phyloP scores from a whole-genome alignment of 2,888 invertebrate genomes.

The Aphelenchoides bicaudatus region DNA sequence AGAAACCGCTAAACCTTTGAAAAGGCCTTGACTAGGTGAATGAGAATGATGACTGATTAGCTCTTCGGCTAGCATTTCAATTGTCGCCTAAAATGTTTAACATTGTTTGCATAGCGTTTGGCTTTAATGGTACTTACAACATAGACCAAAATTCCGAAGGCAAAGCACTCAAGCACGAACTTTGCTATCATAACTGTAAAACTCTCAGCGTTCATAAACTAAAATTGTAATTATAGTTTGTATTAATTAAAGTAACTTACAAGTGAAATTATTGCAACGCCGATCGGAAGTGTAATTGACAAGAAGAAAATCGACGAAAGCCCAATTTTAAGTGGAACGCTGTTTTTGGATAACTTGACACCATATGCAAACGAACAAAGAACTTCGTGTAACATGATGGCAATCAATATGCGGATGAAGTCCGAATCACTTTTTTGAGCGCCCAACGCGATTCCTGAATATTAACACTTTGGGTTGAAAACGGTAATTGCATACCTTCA shows the following conservation, averaged over 20 bases:
- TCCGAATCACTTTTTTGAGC: slow-evolving; percentile 61
- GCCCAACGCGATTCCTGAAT: slow-evolving; percentile 67
- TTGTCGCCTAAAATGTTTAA: too few species aligned
- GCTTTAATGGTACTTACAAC: too few species aligned
- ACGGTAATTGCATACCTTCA: too few species aligned
- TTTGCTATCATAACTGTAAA: slow-evolving; percentile 28
- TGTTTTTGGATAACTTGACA: slow-evolving; percentile 49
- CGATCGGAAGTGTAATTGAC: slow-evolving; percentile 48
- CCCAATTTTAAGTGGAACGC: slow-evolving; percentile 38
- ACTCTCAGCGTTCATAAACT: slow-evolving; percentile 1
- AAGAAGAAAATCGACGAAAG: slow-evolving; percentile 41
- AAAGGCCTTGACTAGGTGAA: slow-evolving; percentile 31
- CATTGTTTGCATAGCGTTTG: too few species aligned
- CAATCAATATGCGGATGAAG: slow-evolving; percentile 49
- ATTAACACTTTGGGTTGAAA: too few species aligned
- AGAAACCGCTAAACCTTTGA: slow-evolving; percentile 16
- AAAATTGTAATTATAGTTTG: background rate
- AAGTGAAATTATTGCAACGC: slow-evolving; percentile 45
- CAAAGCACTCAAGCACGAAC: slow-evolving; percentile 53
- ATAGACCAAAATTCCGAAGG: slow-evolving; percentile 57
- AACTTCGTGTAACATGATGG: slow-evolving; percentile 52
- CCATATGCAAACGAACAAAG: slow-evolving; percentile 55
- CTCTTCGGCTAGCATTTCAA: slow-evolving; percentile 52
- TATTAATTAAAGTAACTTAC: slow-evolving; percentile 29
- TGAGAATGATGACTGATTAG: slow-evolving; percentile 33